A percentile compares a stretch with the other conserved stretches of the same genome.
These are phyloP conservation scores for Hydrocynus forskahlii DNA, from an alignment of 2,797 vertebrate genomes.

Conservation along the genomic window DNA sequence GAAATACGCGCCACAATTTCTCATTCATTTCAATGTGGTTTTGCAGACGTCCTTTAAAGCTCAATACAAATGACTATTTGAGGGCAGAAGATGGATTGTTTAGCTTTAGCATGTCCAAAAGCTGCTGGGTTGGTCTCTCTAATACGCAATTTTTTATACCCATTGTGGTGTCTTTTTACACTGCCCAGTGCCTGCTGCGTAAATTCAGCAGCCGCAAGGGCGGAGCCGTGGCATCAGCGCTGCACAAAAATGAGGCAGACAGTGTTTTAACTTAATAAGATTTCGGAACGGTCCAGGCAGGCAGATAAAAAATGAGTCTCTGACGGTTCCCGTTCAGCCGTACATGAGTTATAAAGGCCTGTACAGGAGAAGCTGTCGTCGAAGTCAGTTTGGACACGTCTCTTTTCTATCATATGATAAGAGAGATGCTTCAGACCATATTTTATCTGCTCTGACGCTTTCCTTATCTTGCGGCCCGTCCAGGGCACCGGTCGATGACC, in stretches of 20 bases:
- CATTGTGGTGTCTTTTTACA: conserved; percentile 61
- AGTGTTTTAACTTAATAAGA: conserved; percentile 31
- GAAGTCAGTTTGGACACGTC: conserved; percentile 17
- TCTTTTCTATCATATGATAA: conserved; percentile 73
- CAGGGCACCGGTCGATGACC: conserved; percentile 69
- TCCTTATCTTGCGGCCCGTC: conserved; percentile 65
- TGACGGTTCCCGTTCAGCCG: background rate
- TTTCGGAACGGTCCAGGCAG: background rate
- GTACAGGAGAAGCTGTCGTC: background rate
- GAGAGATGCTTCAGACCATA: conserved; percentile 68
- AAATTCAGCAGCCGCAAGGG: conserved; percentile 38
- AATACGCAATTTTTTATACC: conserved; percentile 61
- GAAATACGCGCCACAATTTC: no score
- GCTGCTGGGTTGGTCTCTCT: conserved; percentile 69
- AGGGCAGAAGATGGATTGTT: background rate
- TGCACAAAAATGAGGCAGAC: conserved; percentile 30
- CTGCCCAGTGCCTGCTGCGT: conserved; percentile 57
- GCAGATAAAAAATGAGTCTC: background rate
- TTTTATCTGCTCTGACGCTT: conserved; percentile 69
- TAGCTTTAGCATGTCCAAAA: conserved; percentile 49
- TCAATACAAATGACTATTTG: background rate
- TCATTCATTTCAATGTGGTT: no score
- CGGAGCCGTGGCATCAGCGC: conserved; percentile 25
- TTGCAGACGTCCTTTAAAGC: background rate
- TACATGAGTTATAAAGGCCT: background rate